Evolutionary conservation across 1,140 invertebrate species (phyloP).

Genomic region (Drosophila eugracilis): DNA sequence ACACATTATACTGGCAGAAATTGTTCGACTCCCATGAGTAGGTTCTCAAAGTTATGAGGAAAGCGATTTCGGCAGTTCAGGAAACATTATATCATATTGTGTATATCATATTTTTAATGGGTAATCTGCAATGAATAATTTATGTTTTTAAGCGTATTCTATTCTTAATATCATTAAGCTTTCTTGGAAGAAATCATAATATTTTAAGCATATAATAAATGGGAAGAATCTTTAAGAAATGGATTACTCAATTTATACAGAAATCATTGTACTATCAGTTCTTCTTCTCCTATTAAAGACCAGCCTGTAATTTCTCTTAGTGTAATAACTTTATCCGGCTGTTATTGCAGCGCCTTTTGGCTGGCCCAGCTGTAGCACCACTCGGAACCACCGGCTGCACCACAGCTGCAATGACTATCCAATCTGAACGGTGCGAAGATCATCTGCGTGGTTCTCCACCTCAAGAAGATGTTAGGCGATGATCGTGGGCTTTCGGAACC

Average conservation of each 20-base stretch:
- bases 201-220: too few species aligned
- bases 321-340: conserved; percentile 27
- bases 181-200: too few species aligned
- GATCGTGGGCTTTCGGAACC: conserved; percentile 8
- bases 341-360: conserved; percentile 46
- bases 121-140: neutral
- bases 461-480: conserved; percentile 20
- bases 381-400: conserved; percentile 39
- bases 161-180: neutral
- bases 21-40: neutral
- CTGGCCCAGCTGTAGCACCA: conserved; percentile 44
- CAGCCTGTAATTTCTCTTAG: too few species aligned
- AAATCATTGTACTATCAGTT: too few species aligned
- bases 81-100: neutral
- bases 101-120: neutral
- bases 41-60: neutral
- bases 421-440: conserved; percentile 23
- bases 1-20: conserved; percentile 11
- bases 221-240: too few species aligned
- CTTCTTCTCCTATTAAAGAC: too few species aligned
- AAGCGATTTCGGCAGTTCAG: neutral
- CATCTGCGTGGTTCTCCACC: conserved; percentile 27
- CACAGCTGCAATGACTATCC: conserved; percentile 55
- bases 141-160: neutral
- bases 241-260: too few species aligned